A percentile compares a stretch with the other conserved stretches of the same genome.
Evolutionary conservation across 2,113 vertebrate species (phyloP).

Genomic region (Herpailurus yagouaroundi): DNA sequence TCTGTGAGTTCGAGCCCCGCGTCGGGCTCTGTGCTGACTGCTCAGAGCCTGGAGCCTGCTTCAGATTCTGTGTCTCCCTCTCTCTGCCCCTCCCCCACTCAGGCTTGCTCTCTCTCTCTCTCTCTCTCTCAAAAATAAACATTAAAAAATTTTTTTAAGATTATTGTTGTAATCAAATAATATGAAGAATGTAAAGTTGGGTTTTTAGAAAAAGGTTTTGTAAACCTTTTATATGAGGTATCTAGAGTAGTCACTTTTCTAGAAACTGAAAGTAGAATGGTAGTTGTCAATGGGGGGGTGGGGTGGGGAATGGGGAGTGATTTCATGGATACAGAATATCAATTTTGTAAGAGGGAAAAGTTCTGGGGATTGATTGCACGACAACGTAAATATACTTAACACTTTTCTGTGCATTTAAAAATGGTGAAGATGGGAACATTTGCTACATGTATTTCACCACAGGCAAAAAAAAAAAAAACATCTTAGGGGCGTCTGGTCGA

Average conservation of each 20-base stretch:
- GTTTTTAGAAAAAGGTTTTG: background rate
- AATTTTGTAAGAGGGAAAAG: background rate
- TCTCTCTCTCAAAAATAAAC: no score
- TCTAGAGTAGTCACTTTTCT: background rate
- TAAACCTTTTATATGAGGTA: background rate
- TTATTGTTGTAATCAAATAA: background rate
- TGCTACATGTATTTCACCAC: background rate
- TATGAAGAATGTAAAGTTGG: background rate
- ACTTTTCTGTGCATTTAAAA: background rate
- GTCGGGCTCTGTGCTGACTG: no score
- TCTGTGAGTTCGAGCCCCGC: accelerated
- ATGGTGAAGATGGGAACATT: background rate
- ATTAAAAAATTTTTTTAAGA: background rate
- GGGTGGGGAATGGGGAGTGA: background rate
- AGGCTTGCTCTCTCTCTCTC: no score
- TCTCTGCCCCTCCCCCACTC: no score
- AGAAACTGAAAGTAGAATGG: background rate
- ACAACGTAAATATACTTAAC: background rate
- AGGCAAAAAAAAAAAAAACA: background rate
- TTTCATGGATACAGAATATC: background rate
- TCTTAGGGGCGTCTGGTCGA: no score
- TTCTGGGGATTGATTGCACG: background rate
- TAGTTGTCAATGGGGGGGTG: background rate
- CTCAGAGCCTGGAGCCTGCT: no score
- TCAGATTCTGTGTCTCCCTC: no score